Percentiles rank a stretch among this genome's conserved stretches.
Conservation (phyloP, 2,888 invertebrate species). For the Melanostoma mellinum region DNA sequence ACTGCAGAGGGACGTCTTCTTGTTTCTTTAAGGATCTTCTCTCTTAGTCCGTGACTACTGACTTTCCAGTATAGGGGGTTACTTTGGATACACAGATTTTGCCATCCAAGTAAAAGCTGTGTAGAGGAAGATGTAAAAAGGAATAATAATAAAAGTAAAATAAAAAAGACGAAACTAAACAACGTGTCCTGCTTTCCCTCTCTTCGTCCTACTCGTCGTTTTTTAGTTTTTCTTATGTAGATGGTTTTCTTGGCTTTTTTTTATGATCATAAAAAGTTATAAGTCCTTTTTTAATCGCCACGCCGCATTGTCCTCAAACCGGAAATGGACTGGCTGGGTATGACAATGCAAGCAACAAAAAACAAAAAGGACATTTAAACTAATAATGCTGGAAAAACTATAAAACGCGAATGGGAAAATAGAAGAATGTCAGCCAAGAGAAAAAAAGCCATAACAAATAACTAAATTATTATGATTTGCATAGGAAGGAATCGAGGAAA, state of each 20-base stretch:
- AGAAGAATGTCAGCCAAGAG: constrained; percentile 4
- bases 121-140: too few relatives aligned
- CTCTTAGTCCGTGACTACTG: neutral
- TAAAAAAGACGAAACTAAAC: too few relatives aligned
- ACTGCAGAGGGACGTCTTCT: constrained; percentile 25
- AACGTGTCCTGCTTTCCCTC: too few relatives aligned
- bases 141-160: too few relatives aligned
- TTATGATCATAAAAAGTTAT: constrained; percentile 47
- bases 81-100: neutral
- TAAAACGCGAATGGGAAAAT: constrained; percentile 26
- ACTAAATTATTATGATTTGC: constrained; percentile 53
- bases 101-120: too few relatives aligned
- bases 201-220: neutral
- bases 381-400: constrained; percentile 25
- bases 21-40: constrained; percentile 11
- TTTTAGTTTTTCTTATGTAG: constrained; percentile 3
- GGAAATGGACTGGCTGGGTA: constrained; percentile 18
- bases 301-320: constrained; percentile 31
- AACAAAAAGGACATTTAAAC: constrained; percentile 28
- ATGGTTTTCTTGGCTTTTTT: constrained; percentile 5
- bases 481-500: constrained; percentile 46
- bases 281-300: constrained; percentile 46
- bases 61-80: neutral
- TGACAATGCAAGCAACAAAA: constrained; percentile 5
- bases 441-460: constrained; percentile 28